Base-by-base conservation (phyloP, 2,797 vertebrate genomes). In the Brotula barbata region DNA sequence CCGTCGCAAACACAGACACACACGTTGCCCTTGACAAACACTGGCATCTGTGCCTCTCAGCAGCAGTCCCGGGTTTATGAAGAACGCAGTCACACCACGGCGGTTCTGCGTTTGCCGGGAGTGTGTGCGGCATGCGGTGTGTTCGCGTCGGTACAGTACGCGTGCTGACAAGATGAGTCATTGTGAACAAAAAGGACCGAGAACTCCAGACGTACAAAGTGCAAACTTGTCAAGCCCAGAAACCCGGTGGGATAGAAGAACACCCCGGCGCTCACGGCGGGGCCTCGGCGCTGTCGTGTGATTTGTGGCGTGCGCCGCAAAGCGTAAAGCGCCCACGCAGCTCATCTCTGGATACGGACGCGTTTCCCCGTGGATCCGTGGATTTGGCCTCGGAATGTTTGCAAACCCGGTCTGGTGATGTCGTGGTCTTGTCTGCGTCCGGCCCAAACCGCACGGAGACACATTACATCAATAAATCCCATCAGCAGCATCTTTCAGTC, bases 41-140 rank as follows among this genome's bases (percentile, higher is more conserved):
- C 73, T 74, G 67, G 65, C 84, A 83, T 84, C 81, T 87, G 81
- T 80, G 80, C 81, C 61, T 82, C 80, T 76, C 73, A 64, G 67
- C 16, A 17, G 79, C 56, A 63, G 67, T 64, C 75, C 21, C 20
- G 47, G 44, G 57, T 50, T 45, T 44, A 72, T 28, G 62, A 68
- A 54, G 60, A 62, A 59, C 17, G 68, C 34, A 50, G 68, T 61
- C 19, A 48, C 28, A 17, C 16, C 37, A 33, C 70, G 37, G 64
- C 52, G 59, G 68, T 57, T 33, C 5, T 33, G 31, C 31, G 9
- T 33, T 33, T 33, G 31, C 31, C 11, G 5, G 6, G 31, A n/a
- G n/a, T n/a, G n/a, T n/a, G n/a, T n/a, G n/a, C n/a, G n/a, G n/a
- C n/a, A n/a, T n/a, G n/a, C n/a, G n/a, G n/a, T 75, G 57, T 50